phyloP scores from a whole-genome alignment of 2,888 invertebrate genomes.

The Palloptera scutellata region DNA sequence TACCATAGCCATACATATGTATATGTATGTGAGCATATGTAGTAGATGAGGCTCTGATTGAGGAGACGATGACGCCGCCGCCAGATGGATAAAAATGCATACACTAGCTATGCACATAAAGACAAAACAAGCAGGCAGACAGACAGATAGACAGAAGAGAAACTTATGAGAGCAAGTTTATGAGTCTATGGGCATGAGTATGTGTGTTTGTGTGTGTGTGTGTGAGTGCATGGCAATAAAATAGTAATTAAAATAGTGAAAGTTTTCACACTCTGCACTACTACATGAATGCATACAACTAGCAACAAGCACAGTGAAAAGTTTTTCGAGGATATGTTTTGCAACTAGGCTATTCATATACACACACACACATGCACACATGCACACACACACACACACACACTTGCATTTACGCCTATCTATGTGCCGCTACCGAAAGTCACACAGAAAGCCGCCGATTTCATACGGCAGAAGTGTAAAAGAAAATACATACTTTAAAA shows the following conservation, averaged over 20 bases:
- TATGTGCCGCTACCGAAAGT: not conserved
- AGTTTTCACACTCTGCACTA: slow-evolving; percentile 17
- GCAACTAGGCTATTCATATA: not conserved
- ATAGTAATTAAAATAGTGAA: slow-evolving; percentile 33
- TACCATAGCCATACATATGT: not conserved
- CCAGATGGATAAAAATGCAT: slow-evolving; percentile 29
- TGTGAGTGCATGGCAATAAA: slow-evolving; percentile 4
- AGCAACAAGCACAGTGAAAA: not conserved
- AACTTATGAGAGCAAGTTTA: not conserved
- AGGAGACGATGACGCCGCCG: slow-evolving; percentile 3
- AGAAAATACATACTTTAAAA: slow-evolving; percentile 18
- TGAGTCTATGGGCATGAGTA: not conserved
- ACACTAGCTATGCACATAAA: not conserved
- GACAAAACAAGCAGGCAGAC: slow-evolving; percentile 11
- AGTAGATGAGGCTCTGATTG: not conserved
- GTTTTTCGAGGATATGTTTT: too few species aligned
- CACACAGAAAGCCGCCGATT: slow-evolving; percentile 24
- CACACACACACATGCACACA: not conserved
- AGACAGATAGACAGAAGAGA: slow-evolving; percentile 13
- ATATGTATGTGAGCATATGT: not conserved
- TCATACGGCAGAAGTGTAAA: slow-evolving; percentile 1
- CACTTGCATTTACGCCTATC: not conserved
- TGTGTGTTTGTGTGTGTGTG: not conserved
- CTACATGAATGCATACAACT: too few species aligned
- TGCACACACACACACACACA: not conserved